These are phyloP conservation scores for Burhinus bistriatus DNA, from an alignment of 2,113 vertebrate genomes.

Conservation along the genomic window DNA sequence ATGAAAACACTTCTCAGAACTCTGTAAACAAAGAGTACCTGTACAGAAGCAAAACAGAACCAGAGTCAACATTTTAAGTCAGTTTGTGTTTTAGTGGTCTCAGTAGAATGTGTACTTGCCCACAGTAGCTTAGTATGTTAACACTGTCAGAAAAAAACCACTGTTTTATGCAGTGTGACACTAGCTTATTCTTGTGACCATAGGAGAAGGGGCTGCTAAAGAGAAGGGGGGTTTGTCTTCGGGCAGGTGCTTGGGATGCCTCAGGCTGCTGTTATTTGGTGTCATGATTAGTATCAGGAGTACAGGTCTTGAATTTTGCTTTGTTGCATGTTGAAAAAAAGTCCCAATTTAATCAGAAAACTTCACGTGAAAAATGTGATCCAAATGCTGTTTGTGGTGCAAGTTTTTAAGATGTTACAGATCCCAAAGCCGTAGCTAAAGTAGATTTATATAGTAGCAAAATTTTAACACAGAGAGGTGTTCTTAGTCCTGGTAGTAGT, in stretches of 20 bases:
- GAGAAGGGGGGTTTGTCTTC: fast-evolving
- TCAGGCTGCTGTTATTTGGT: background rate
- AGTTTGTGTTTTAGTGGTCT: background rate
- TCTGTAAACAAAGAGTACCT: fast-evolving
- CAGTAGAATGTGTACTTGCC: fast-evolving
- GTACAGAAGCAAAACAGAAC: background rate
- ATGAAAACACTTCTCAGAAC: background rate
- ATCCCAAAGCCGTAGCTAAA: background rate
- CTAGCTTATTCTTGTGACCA: fast-evolving
- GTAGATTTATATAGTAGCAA: background rate
- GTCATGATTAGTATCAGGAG: background rate
- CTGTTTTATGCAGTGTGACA: background rate
- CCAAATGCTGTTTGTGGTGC: background rate
- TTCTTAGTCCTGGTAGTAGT: background rate
- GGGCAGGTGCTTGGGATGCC: background rate
- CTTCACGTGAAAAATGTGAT: background rate
- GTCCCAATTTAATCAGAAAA: background rate
- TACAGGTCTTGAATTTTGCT: background rate
- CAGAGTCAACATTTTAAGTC: background rate
- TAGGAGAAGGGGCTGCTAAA: background rate
- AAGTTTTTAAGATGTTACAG: background rate
- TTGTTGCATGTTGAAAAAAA: background rate
- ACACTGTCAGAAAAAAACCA: fast-evolving
- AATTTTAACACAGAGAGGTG: fast-evolving
- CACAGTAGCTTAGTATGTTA: background rate